Conservation (phyloP, 2,797 vertebrate genomes). For the Sebastes iracundus region DNA sequence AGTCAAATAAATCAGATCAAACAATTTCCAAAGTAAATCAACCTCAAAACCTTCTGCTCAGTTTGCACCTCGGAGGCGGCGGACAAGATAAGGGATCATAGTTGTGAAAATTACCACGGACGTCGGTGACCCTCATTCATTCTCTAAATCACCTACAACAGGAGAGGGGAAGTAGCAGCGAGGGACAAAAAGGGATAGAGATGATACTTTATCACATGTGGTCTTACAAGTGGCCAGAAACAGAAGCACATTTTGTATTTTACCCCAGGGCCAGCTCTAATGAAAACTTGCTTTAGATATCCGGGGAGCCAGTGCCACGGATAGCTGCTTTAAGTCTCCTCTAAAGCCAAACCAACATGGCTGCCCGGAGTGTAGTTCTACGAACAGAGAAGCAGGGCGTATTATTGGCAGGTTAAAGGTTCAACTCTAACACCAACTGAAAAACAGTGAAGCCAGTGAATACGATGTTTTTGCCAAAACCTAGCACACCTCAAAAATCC, state of each 20-base stretch:
- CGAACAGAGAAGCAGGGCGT: background rate
- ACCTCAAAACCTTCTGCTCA: background rate
- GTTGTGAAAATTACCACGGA: background rate
- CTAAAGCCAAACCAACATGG: background rate
- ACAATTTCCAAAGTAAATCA: constrained; percentile 12
- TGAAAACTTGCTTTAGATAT: background rate
- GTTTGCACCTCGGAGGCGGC: background rate
- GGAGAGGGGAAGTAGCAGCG: background rate
- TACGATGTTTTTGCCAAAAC: constrained; percentile 3
- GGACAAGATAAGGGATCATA: background rate
- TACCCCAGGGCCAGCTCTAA: background rate
- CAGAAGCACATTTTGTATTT: background rate
- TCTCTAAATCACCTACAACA: background rate
- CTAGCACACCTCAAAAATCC: background rate
- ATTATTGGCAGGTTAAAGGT: background rate
- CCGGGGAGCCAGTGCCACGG: background rate
- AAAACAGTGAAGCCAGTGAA: background rate
- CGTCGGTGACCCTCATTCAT: background rate
- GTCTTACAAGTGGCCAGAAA: background rate
- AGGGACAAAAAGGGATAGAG: background rate
- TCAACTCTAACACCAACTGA: background rate
- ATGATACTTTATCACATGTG: background rate
- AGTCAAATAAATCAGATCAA: constrained; percentile 9
- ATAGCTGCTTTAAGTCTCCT: background rate
- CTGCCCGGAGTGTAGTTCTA: background rate